These are phyloP conservation scores for Clinocottus analis DNA, from an alignment of 2,113 vertebrate genomes.

Conservation along the genomic window DNA sequence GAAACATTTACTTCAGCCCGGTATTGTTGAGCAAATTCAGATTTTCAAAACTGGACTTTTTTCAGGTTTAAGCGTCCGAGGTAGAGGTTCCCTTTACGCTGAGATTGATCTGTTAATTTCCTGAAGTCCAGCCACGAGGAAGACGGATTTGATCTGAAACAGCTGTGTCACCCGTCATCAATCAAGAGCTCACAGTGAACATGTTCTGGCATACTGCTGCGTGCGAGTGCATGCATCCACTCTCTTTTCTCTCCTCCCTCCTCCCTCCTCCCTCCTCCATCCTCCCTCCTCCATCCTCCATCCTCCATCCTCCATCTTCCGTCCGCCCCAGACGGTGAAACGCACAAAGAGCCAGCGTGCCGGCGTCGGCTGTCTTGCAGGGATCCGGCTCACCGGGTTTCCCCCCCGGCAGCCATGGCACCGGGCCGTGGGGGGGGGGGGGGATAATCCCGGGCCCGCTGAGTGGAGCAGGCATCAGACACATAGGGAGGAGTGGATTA, in stretches of 20 bases:
- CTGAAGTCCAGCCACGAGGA: slow-evolving; percentile 46
- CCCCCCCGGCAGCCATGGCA: slow-evolving; percentile 56
- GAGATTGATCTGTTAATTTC: slow-evolving; percentile 58
- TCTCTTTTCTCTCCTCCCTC: not conserved
- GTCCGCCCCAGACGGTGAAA: slow-evolving; percentile 39
- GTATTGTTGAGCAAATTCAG: not conserved
- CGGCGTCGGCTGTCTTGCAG: slow-evolving; percentile 25
- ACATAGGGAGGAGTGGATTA: slow-evolving; percentile 78
- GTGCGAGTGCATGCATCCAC: not conserved
- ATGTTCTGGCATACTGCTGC: slow-evolving; percentile 42
- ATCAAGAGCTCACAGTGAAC: slow-evolving; percentile 57
- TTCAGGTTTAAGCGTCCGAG: slow-evolving; percentile 16
- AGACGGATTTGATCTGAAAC: slow-evolving; percentile 73
- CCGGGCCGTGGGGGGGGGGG: slow-evolving; percentile 52
- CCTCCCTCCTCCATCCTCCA: too few species aligned
- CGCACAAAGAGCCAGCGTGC: slow-evolving; percentile 19
- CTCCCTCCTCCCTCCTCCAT: too few species aligned
- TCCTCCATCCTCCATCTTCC: too few species aligned
- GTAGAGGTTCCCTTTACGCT: slow-evolving; percentile 30
- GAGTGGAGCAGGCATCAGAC: slow-evolving; percentile 75
- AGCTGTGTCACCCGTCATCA: slow-evolving; percentile 66
- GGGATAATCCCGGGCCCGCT: slow-evolving; percentile 72
- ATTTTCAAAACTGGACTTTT: not conserved
- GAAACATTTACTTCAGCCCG: not conserved
- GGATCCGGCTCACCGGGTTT: slow-evolving; percentile 43